Conservation (phyloP, 2,888 invertebrate species). For the Xestia ashworthii region DNA sequence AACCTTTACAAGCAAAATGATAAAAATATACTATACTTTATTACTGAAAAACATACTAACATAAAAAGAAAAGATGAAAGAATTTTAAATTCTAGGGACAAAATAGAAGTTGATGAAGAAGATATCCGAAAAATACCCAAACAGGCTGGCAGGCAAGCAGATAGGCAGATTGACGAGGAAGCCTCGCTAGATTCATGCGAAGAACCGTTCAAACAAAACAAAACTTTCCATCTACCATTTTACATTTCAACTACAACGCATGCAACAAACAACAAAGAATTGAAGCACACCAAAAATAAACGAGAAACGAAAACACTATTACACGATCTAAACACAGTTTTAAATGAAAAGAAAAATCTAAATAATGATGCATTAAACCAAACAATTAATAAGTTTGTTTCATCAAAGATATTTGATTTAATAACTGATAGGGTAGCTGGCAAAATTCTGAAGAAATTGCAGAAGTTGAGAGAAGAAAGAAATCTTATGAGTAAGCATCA, state of each 20-base stretch:
- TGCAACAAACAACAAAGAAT: background rate
- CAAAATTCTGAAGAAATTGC: slow-evolving; percentile 26
- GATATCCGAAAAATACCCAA: background rate
- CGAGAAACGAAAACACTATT: background rate
- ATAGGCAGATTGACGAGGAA: background rate
- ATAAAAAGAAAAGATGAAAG: background rate
- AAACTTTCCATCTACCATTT: background rate
- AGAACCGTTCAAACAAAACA: background rate
- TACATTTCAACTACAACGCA: slow-evolving; percentile 19
- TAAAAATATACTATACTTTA: background rate
- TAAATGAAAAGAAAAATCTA: background rate
- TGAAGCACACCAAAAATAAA: too few species aligned
- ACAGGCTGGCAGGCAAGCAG: background rate
- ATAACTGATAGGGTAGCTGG: slow-evolving; percentile 22
- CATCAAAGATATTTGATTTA: slow-evolving; percentile 34
- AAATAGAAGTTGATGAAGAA: background rate
- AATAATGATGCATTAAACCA: slow-evolving; percentile 19
- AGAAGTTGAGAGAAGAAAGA: background rate
- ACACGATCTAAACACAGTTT: background rate
- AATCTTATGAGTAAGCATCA: background rate
- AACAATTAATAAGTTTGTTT: background rate
- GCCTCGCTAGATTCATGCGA: background rate
- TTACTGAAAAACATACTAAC: background rate
- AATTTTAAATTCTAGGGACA: background rate
- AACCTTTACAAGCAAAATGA: background rate